Percentiles rank a stretch among this genome's conserved stretches.
Evolutionary conservation across 2,113 vertebrate species (phyloP).

Genomic region (Chaenogobius annularis): DNA sequence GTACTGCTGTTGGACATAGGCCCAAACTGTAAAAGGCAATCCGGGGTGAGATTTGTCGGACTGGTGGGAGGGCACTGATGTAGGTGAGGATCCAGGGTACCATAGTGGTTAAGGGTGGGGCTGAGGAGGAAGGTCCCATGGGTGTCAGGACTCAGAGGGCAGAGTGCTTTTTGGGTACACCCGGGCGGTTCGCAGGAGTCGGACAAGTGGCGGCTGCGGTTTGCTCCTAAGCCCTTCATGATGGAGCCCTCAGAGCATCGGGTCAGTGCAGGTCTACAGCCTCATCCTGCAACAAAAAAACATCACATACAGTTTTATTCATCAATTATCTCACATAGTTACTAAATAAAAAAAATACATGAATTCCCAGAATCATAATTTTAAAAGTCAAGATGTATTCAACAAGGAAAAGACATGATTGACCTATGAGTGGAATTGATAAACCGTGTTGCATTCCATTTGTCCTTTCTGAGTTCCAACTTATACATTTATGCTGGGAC

Average conservation of each 20-base stretch:
- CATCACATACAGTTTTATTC: constrained; percentile 11
- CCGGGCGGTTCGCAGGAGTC: constrained; percentile 87
- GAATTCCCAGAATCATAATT: no score
- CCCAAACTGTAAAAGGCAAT: constrained; percentile 91
- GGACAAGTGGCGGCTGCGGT: constrained; percentile 91
- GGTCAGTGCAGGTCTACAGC: constrained; percentile 45
- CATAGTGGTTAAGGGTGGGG: constrained; percentile 87
- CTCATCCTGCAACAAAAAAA: constrained; percentile 49
- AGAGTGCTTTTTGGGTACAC: constrained; percentile 83
- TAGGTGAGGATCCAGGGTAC: constrained; percentile 86
- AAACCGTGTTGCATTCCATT: no score
- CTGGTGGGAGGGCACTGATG: constrained; percentile 77
- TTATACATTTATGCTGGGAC: no score
- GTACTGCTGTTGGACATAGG: constrained; percentile 96
- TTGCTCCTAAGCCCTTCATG: constrained; percentile 98
- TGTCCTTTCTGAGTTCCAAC: no score
- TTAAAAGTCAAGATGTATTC: no score
- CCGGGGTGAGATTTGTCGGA: constrained; percentile 80
- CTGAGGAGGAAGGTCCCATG: constrained; percentile 89
- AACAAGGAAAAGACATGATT: no score
- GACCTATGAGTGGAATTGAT: no score
- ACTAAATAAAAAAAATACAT: no score
- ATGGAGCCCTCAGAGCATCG: constrained; percentile 68
- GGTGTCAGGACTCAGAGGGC: constrained; percentile 73
- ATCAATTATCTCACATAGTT: not conserved